phyloP scores from a whole-genome alignment of 2,888 invertebrate genomes.

The Plusia festucae region DNA sequence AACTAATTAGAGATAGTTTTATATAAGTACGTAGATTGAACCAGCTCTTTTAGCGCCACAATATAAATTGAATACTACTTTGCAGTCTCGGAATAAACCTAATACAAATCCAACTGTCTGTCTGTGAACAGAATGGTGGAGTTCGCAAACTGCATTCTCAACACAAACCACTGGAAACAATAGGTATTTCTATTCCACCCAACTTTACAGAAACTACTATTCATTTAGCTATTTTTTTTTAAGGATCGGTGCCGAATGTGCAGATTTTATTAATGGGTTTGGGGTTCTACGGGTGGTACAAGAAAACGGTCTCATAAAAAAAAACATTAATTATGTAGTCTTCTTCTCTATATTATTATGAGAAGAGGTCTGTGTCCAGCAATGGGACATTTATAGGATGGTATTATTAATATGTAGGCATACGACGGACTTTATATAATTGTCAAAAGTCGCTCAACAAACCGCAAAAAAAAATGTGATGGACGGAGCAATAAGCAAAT shows the following conservation, averaged over 20 bases:
- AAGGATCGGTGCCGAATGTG: constrained; percentile 14
- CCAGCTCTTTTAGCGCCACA: constrained; percentile 7
- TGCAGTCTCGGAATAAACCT: constrained; percentile 39
- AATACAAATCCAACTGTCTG: constrained; percentile 44
- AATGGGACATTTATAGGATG: too few species aligned
- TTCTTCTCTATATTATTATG: too few species aligned
- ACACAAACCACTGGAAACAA: constrained; percentile 40
- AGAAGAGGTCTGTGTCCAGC: too few species aligned
- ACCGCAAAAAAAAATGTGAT: too few species aligned
- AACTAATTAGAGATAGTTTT: not conserved
- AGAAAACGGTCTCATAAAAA: not conserved
- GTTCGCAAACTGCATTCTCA: constrained; percentile 30
- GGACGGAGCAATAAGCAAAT: too few species aligned
- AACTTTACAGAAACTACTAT: constrained; percentile 23
- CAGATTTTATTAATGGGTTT: not conserved
- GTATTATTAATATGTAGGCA: too few species aligned
- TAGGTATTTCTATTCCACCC: constrained; percentile 34
- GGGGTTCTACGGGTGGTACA: not conserved
- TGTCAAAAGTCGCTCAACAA: too few species aligned
- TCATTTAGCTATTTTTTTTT: constrained; percentile 26
- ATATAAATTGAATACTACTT: constrained; percentile 46
- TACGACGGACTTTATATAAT: too few species aligned
- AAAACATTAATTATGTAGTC: too few species aligned
- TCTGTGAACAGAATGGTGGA: constrained; percentile 11
- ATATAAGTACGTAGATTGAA: constrained; percentile 11